phyloP scores from a whole-genome alignment of 35 echinoderm and acorn worm genomes.

The Ptychodera flava region DNA sequence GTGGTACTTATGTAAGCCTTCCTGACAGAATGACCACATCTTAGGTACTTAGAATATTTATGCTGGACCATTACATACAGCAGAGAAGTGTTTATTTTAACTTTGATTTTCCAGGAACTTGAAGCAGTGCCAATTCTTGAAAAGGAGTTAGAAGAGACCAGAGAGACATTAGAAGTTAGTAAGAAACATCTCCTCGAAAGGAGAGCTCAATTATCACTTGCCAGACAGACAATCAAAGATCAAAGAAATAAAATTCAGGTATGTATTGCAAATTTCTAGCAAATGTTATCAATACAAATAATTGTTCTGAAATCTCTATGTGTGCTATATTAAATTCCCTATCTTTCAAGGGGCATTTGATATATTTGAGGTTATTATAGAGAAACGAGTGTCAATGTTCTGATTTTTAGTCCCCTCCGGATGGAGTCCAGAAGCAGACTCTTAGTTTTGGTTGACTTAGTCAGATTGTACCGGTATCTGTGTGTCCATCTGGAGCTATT shows the following conservation, averaged over 20 bases:
- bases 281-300: neutral
- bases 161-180: neutral
- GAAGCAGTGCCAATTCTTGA: neutral
- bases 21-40: too few species aligned
- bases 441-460: too few species aligned
- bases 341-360: neutral
- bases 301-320: neutral
- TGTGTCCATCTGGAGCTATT: too few species aligned
- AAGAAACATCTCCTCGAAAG: slow-evolving; percentile 7
- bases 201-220: neutral
- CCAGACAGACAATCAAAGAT: slow-evolving; percentile 6
- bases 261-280: too few species aligned
- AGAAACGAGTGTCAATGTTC: too few species aligned
- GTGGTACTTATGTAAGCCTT: too few species aligned
- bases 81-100: too few species aligned
- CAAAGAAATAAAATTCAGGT: slow-evolving; percentile 13
- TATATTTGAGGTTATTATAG: neutral
- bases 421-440: too few species aligned
- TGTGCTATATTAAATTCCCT: neutral
- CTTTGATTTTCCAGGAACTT: neutral
- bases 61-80: too few species aligned
- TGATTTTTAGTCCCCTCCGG: too few species aligned
- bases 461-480: too few species aligned
- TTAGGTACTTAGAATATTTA: too few species aligned
- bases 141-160: slow-evolving; percentile 1